Evolutionary conservation across 2,797 vertebrate genomes (phyloP), one percentile per base, ranked within the genome.

Genomic region (Ctenochaetus hawaiiensis): DNA sequence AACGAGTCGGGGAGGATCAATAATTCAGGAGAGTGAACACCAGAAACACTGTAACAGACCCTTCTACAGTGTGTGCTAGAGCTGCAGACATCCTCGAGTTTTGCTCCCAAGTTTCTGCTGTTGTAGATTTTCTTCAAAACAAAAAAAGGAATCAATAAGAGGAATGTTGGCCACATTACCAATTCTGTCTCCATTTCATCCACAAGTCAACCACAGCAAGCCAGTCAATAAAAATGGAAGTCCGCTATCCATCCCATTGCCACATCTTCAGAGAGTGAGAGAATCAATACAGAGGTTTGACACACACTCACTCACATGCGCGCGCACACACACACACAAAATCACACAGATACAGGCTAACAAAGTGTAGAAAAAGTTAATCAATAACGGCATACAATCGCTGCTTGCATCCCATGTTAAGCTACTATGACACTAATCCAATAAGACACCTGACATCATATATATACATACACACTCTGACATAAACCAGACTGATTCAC

Each of bases 171-270:
- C 82, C 80, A 83, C 84, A 83, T 89, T 83, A 68, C 75, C 72
- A 82, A 89, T 87, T 87, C 87, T 82, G 81, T 88, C 85, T 92
- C 85, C 73, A 87, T 92, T 92, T 91, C 85, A 87, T 91, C 90
- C 90, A 75, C 86, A 76, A 89, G 87, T 91, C 89, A 87, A 86
- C 89, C 87, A 73, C 86, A 83, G 81, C 86, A 77, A 77, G 78
- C 22, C 75, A 47, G 86, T 93, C 93, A 86, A 94, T 91, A 90
- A 73, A 82, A 77, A 69, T 75, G 87, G 81, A 89, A 87, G 89
- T 78, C 86, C 80, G 82, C 78, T 57, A 84, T 81, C 89, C 85
- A 81, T 92, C 82, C 79, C 81, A 83, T 60, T 82, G 81, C 82
- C 83, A 84, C 79, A 72, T 89, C 86, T 87, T 91, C 85, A 88